Base-by-base conservation (phyloP, 2,888 invertebrate species). In the Diachrysia chrysitis region DNA sequence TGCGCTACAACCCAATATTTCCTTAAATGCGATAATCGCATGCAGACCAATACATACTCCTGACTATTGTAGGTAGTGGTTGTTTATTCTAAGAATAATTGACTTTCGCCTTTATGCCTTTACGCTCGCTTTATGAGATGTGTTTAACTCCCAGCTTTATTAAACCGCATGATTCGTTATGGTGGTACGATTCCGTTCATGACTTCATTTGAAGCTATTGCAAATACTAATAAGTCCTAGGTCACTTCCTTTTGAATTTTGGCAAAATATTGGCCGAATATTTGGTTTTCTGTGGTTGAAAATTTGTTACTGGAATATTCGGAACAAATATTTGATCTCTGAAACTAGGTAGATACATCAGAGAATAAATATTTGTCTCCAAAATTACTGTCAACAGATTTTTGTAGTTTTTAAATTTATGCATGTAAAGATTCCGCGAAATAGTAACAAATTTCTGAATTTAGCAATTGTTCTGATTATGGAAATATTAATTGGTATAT, bases 81-180 rank as follows among this genome's bases (percentile, higher is more conserved):
- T 53, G 19, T 58, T 25, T 48, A 60, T 56, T 51, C 37, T 48
- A 58, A 56, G 54, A 17, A 63, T 46, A 63, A 73, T 78, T 78
- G 69, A 74, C 74, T 74, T 61, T 46, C 63, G 46, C 63, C 69
- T 74, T 74, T 69, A 78, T 74, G 74, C 59, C 75, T 74, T 78
- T 55, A 63, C 63, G 78, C 61, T 74, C 53, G 32, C 75, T 74
- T 78, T 78, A 74, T 46, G 78, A 78, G 55, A 48, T 48, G 46
- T 29, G 19, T 25, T 42, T 78, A 67, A 58, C 35, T 78, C 54
- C 17, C 46, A 46, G 55, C 60, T 78, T 58, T 74, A 69, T 29
- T 21, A 4, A n/a, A 19, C 2, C n/a, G 17, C 19, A 14, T 42
- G 61, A 57, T 73, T 74, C 2, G 16, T 29, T 29, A 57, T 48